A percentile compares a stretch with the other conserved stretches of the same genome.
phyloP scores from a whole-genome alignment of 2,113 vertebrate genomes.

The Rhipidura dahli region DNA sequence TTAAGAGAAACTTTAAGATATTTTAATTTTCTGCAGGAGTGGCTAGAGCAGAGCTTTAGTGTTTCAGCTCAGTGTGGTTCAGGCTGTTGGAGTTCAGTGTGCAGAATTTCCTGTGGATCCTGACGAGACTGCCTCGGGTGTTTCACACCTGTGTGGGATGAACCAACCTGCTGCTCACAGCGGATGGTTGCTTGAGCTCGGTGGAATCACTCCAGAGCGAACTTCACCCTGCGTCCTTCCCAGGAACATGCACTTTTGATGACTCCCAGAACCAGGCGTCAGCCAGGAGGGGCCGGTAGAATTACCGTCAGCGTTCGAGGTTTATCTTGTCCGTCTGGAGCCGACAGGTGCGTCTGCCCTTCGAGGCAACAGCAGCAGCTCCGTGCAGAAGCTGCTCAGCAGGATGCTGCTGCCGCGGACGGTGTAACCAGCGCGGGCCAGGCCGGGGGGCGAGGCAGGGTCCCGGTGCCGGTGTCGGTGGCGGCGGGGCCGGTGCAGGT shows the following conservation, averaged over 20 bases:
- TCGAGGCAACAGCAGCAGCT: fast-evolving
- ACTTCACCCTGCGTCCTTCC: not conserved
- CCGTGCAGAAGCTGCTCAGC: fast-evolving
- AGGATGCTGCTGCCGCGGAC: not conserved
- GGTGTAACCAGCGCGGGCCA: fast-evolving
- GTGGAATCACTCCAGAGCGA: not conserved
- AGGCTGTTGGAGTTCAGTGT: fast-evolving
- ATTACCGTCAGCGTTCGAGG: fast-evolving
- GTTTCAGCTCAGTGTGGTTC: not conserved
- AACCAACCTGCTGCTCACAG: not conserved
- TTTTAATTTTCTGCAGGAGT: not conserved
- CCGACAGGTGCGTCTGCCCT: not conserved
- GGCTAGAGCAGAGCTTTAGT: not conserved
- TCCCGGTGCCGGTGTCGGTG: too few relatives aligned
- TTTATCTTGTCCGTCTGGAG: not conserved
- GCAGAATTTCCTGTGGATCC: not conserved
- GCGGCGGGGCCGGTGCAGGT: not conserved
- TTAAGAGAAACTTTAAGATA: not conserved
- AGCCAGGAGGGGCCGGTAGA: not conserved
- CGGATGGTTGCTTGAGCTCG: not conserved
- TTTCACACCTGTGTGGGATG: not conserved
- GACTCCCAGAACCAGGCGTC: not conserved
- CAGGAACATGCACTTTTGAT: fast-evolving
- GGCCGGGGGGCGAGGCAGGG: not conserved
- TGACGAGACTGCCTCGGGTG: not conserved